Evolutionary conservation across 2,888 invertebrate species (phyloP).

Genomic region (Melinopterus prodromus): DNA sequence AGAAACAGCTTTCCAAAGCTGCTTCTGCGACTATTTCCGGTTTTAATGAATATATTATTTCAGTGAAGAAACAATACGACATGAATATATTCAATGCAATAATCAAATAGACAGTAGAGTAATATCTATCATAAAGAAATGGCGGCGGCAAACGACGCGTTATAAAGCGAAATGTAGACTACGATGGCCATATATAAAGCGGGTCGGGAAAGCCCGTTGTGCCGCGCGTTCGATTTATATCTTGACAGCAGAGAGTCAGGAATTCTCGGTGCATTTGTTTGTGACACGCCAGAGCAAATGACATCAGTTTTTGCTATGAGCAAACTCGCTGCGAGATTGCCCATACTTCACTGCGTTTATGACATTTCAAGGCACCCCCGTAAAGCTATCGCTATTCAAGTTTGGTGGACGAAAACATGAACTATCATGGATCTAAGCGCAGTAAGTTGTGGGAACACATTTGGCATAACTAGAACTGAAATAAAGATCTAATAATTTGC

Average conservation of each 20-base stretch:
- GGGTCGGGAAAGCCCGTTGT: not conserved
- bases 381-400: not conserved
- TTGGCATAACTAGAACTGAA: too few species aligned
- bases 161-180: not conserved
- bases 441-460: not conserved
- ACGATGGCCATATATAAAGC: not conserved
- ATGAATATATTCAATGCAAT: too few species aligned
- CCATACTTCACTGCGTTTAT: not conserved
- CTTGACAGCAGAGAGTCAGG: not conserved
- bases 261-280: constrained; percentile 4
- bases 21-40: too few species aligned
- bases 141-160: not conserved
- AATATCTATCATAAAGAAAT: not conserved
- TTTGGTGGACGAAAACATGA: not conserved
- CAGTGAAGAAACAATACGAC: too few species aligned
- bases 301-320: not conserved
- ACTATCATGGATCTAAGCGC: not conserved
- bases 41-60: too few species aligned
- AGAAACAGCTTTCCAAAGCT: too few species aligned
- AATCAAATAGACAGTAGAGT: not conserved
- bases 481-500: too few species aligned
- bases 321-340: not conserved
- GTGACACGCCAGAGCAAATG: not conserved
- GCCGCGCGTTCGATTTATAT: not conserved
- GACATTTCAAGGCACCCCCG: not conserved